Evolutionary conservation across 2,113 vertebrate species (phyloP).

Genomic region (Bubo bubo): DNA sequence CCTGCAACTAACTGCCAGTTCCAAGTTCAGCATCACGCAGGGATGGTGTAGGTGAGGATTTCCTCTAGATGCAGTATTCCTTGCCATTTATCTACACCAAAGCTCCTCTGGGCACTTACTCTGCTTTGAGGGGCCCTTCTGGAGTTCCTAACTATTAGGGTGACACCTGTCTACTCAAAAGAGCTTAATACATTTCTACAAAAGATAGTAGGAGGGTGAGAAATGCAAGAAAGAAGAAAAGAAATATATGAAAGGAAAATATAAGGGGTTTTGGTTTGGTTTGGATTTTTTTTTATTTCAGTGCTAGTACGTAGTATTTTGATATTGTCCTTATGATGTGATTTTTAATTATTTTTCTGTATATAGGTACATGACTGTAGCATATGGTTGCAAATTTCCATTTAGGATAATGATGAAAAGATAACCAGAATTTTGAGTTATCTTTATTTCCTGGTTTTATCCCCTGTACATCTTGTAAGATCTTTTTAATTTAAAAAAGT

Average conservation of each 20-base stretch:
- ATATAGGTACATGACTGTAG: not conserved
- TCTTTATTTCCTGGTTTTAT: constrained; percentile 9
- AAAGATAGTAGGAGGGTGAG: not conserved
- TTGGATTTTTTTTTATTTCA: not conserved
- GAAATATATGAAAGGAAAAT: not conserved
- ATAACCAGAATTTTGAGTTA: not conserved
- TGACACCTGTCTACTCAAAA: not conserved
- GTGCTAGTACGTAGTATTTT: not conserved
- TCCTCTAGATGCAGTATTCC: not conserved
- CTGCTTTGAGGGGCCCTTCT: not conserved
- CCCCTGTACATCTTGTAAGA: not conserved
- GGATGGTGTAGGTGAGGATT: not conserved
- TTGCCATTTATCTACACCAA: not conserved
- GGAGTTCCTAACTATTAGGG: not conserved
- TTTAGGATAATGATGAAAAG: not conserved
- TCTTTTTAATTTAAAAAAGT: not conserved
- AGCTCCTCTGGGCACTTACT: not conserved
- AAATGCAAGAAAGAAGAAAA: not conserved
- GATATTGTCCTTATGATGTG: not conserved
- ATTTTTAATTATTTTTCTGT: not conserved
- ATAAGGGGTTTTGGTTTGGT: not conserved
- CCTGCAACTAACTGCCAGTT: not conserved
- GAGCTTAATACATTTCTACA: not conserved
- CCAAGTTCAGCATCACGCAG: not conserved
- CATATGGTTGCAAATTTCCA: not conserved